Evolutionary conservation across 2,797 vertebrate genomes (phyloP).

Genomic region (Psittacula echo): DNA sequence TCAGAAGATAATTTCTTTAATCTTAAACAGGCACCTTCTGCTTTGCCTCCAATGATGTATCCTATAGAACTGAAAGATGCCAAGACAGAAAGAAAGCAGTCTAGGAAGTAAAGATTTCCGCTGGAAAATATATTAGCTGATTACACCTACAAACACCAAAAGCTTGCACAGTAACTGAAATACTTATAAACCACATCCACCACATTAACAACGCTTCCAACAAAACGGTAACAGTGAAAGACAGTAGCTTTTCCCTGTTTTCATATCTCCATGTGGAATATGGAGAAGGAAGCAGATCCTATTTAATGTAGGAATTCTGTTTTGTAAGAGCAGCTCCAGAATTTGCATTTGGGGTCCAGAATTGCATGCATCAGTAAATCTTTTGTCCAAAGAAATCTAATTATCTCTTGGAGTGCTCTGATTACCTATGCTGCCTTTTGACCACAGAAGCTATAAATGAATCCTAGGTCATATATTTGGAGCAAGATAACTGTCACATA

Average conservation of each 20-base stretch:
- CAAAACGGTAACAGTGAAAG: neutral
- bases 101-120: neutral
- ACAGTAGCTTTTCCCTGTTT: neutral
- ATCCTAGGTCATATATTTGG: neutral
- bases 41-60: neutral
- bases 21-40: neutral
- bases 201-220: neutral
- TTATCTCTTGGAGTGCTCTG: neutral
- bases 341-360: neutral
- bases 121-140: neutral
- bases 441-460: neutral
- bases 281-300: neutral
- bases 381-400: neutral
- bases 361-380: neutral
- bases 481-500: neutral
- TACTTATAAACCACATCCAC: neutral
- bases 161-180: neutral
- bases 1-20: neutral
- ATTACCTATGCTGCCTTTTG: neutral
- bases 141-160: neutral
- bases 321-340: neutral
- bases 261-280: neutral
- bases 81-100: neutral
- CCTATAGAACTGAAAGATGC: neutral
- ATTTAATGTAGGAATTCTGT: neutral